Evolutionary conservation across 2,797 vertebrate genomes (phyloP), one percentile per base, ranked within the genome.

Genomic region (Characodon lateralis): DNA sequence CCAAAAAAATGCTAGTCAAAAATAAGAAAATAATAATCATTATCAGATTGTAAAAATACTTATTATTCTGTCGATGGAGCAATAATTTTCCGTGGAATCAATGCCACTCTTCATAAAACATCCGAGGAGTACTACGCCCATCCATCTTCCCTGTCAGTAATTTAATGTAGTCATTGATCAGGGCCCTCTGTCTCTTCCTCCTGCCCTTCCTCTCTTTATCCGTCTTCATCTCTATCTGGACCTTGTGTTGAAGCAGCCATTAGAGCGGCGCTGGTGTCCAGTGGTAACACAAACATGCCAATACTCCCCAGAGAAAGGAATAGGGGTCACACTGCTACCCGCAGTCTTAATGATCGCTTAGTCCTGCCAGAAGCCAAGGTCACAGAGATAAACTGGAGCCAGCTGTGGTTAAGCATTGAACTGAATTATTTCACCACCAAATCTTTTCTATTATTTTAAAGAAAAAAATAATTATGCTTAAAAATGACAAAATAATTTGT

Each of bases 331-430:
- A 83, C 76, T 41, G 55, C 48, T 73, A 26, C 78, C 85, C 91
- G 90, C 90, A 84, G 79, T 68, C 84, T 87, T 85, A 91, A 90
- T 87, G 83, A 93, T 91, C 88, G 74, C 89, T 91, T 84, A 85
- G 74, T 89, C 86, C 81, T 46, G 78, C 46, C 76, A 79, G 66
- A 74, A 86, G 83, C 73, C 92, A 94, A 93, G 91, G 93, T 92
- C 92, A 80, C 1, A 56, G 35, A 74, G 71, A 78, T 26, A 72
- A 74, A 78, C 56, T 13, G 65, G 58, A 80, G 78, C 79, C 43
- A 28, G 65, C 71, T 41, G 14, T 24, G 61, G 59, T 71, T 55
- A 7, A 43, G 41, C n/a, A 53, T 48, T 72, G 6, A 43, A n/a
- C 59, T 53, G 31, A 77, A 61, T 56, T 5, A 69, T 39, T 28